Conservation (phyloP, 2,113 vertebrate species). For the Leptodactylus fuscus region DNA sequence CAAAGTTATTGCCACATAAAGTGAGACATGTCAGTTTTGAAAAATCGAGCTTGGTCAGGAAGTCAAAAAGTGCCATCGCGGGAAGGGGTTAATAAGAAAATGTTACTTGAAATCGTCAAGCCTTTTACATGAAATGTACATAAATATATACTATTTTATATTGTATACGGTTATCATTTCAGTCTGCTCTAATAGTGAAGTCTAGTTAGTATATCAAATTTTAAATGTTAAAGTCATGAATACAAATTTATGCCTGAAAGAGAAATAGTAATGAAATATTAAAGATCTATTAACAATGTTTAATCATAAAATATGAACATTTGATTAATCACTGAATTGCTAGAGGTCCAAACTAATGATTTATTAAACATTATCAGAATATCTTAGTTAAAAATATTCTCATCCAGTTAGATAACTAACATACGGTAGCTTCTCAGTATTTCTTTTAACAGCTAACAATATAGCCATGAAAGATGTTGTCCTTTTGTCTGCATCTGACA, state of each 20-base stretch:
- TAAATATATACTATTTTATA: too few species aligned
- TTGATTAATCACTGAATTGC: slow-evolving; percentile 10
- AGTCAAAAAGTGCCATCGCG: too few species aligned
- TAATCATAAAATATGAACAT: neutral
- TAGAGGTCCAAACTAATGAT: neutral
- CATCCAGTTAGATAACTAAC: neutral
- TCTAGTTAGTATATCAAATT: neutral
- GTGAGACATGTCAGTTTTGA: too few species aligned
- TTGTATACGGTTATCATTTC: neutral
- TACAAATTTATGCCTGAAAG: neutral
- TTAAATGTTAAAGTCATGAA: neutral
- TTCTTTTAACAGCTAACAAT: too few species aligned
- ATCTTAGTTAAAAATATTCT: neutral
- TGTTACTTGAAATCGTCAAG: too few species aligned
- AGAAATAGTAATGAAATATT: slow-evolving; percentile 13
- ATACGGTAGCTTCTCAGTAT: too few species aligned
- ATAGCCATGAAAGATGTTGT: neutral
- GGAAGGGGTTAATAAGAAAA: too few species aligned
- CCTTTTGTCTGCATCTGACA: neutral
- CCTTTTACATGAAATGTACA: too few species aligned
- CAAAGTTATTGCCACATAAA: too few species aligned
- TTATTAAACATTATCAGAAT: neutral
- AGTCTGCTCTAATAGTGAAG: neutral
- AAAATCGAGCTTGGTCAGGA: too few species aligned
- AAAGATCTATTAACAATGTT: neutral